Percentiles rank a stretch among this genome's conserved stretches.
These are phyloP conservation scores for Theocolax elegans DNA, from an alignment of 1,140 invertebrate species.

Conservation along the genomic window DNA sequence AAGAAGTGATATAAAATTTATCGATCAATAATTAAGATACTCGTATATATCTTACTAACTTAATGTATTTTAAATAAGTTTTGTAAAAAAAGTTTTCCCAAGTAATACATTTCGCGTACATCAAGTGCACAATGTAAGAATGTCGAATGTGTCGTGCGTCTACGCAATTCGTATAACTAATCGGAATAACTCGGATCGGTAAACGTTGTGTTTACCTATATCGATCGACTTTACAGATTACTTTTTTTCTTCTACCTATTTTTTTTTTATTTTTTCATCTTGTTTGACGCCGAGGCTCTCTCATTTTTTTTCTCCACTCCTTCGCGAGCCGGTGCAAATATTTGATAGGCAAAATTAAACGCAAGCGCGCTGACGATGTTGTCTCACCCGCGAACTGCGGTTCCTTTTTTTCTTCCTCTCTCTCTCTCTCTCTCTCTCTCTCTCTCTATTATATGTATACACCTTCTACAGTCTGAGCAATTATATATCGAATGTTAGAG, in stretches of 20 bases:
- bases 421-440: background rate
- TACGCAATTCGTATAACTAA: background rate
- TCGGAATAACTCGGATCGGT: conserved; percentile 1
- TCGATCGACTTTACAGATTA: conserved; percentile 12
- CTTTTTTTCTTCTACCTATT: background rate
- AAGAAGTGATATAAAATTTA: too few relatives aligned
- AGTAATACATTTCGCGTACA: too few relatives aligned
- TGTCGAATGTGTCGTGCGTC: background rate
- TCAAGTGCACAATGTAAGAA: background rate
- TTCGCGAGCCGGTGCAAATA: conserved; percentile 20
- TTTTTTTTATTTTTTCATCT: background rate
- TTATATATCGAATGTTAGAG: background rate
- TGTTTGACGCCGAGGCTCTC: too few relatives aligned
- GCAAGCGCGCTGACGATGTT: conserved; percentile 20
- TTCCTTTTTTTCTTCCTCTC: too few relatives aligned
- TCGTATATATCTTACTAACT: too few relatives aligned
- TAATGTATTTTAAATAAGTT: too few relatives aligned
- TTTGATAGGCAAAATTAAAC: conserved; percentile 35
- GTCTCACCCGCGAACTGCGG: conserved; percentile 10
- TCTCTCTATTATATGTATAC: background rate
- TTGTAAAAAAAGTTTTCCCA: too few relatives aligned
- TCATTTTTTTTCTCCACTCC: background rate
- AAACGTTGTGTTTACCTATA: conserved; percentile 26
- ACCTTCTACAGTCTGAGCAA: background rate
- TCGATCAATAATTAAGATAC: too few relatives aligned